Conservation (phyloP, 2,113 vertebrate genomes). For the Muntiacus reevesi region DNA sequence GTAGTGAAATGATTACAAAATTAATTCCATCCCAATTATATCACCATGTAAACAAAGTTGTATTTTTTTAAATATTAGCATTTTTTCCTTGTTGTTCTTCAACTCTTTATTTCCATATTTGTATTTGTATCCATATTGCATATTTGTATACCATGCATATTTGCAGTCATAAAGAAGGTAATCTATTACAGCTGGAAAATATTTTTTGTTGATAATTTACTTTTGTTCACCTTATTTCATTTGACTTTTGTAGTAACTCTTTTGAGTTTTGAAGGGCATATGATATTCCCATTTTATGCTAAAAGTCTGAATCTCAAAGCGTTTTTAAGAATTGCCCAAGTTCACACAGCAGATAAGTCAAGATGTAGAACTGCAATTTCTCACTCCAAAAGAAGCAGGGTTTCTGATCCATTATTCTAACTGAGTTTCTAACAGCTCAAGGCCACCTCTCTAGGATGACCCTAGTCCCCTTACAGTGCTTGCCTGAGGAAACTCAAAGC, state of each 20-base stretch:
- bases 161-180: background rate
- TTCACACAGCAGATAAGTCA: background rate
- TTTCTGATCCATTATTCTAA: background rate
- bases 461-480: background rate
- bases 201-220: background rate
- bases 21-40: background rate
- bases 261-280: background rate
- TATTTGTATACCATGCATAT: background rate
- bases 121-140: background rate
- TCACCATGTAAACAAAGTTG: background rate
- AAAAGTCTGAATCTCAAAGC: background rate
- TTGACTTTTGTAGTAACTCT: background rate
- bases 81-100: background rate
- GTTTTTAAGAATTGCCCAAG: background rate
- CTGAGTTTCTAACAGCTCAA: background rate
- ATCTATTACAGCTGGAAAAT: background rate
- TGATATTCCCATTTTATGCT: background rate
- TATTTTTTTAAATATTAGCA: background rate
- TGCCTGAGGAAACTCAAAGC: background rate
- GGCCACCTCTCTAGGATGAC: background rate
- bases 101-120: background rate
- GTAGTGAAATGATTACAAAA: background rate
- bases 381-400: background rate
- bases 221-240: background rate
- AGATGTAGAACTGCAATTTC: background rate